Evolutionary conservation across 37 sponge, comb jelly and placozoan species (phyloP), one percentile per base, ranked within the genome.

Genomic region (Halichondria panicea): DNA sequence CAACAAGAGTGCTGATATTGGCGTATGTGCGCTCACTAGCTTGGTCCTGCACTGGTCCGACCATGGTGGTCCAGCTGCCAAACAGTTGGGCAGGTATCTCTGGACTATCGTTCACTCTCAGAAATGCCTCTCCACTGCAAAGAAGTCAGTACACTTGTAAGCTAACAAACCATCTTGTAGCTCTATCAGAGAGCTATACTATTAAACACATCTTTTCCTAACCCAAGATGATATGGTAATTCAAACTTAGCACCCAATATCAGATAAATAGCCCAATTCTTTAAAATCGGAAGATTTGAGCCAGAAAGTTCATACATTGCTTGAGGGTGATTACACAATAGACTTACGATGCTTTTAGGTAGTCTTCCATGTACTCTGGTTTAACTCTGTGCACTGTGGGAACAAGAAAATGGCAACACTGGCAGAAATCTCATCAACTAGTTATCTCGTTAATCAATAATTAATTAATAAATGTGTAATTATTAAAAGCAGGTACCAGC

Each of bases 31-130:
- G 2, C 71, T 77, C 31, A 93, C 89, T 77, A 8, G 89, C 74
- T 67, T 88, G 86, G 58, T 95, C 89, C 43, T 63, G 67, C 33
- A 68, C 76, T 28, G 72, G 37, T 7, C 95, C 95, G 3, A 95
- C 71, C 44, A 74, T 24, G 13, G 93, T 88, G 7, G 70, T 80
- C 95, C 95, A 95, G 64, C 89, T 84, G 7, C 95, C 95, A 42
- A 95, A 35, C 12, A 95, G 93, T 5, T 84, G 55, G 1, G 78
- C 63, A 4, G 89, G 93, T 4, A 84, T 28, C 18, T 82, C 59
- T 22, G 45, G 28, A 37, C 48, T 63, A 34, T 73, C 75, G 21
- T 67, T 60, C n/a, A 91, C 46, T 8, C 76, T 35, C 0, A 63
- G 55, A 30, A 92, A 15, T 18, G 82, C 63, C 60, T 81, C 76